A percentile compares a stretch with the other conserved stretches of the same genome.
Evolutionary conservation across 2,113 vertebrate species (phyloP).

Genomic region (Odobenus rosmarus): DNA sequence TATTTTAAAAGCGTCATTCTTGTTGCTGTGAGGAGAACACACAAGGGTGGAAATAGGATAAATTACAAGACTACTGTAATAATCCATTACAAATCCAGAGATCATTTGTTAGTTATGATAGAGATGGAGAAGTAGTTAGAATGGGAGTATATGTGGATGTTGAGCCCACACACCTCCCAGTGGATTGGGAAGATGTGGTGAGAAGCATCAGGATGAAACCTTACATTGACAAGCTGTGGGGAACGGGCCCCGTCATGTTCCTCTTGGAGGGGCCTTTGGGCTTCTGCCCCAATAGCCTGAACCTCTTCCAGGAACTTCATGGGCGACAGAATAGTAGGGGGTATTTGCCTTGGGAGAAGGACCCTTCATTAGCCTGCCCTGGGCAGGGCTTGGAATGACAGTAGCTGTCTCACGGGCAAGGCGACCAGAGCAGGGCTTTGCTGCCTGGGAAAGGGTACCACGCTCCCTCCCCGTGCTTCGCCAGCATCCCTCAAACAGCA

Average conservation of each 20-base stretch:
- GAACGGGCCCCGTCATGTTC: too few relatives aligned
- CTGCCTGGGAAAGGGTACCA: neutral
- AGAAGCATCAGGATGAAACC: neutral
- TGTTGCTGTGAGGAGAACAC: neutral
- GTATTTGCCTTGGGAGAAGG: neutral
- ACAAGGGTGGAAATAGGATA: neutral
- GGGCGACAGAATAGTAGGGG: neutral
- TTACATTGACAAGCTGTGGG: accelerated
- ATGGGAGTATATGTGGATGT: accelerated
- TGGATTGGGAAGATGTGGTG: neutral
- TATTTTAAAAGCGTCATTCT: neutral
- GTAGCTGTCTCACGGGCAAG: neutral
- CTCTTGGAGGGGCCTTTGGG: neutral
- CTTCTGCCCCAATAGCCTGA: accelerated
- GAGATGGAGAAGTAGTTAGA: too few relatives aligned
- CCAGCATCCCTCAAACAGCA: neutral
- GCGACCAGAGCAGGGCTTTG: neutral
- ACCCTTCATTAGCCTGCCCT: neutral
- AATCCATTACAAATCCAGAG: neutral
- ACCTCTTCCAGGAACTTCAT: neutral
- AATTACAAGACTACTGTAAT: neutral
- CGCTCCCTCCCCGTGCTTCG: accelerated
- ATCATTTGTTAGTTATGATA: neutral
- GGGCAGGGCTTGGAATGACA: neutral
- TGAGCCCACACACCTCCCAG: accelerated